These are phyloP conservation scores for Tillus elongatus DNA, from an alignment of 2,888 invertebrate genomes.

Conservation along the genomic window DNA sequence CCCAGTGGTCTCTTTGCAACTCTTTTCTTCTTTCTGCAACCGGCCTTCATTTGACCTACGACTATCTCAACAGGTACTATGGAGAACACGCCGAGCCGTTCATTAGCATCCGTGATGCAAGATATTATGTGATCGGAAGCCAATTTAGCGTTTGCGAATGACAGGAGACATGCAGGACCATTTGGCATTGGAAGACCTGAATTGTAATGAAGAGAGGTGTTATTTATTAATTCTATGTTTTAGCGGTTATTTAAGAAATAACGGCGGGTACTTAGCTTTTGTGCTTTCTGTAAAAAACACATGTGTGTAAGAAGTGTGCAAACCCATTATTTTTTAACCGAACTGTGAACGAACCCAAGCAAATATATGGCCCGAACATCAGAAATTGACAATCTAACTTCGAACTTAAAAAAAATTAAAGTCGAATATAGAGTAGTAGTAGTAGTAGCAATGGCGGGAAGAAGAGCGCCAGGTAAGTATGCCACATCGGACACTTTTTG, in stretches of 20 bases:
- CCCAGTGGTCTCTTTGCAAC: slow-evolving; percentile 5
- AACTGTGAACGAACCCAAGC: too few species aligned
- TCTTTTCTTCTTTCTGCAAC: slow-evolving; percentile 1
- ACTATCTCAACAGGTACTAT: slow-evolving; percentile 37
- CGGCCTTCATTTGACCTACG: slow-evolving; percentile 20
- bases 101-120: slow-evolving; percentile 40
- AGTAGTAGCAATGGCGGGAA: too few species aligned
- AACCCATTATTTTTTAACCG: too few species aligned
- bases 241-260: slow-evolving; percentile 44
- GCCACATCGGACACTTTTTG: too few species aligned
- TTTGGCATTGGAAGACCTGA: slow-evolving; percentile 34
- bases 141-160: slow-evolving; percentile 46
- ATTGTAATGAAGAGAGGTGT: slow-evolving; percentile 43
- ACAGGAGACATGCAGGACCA: slow-evolving; percentile 47
- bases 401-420: too few species aligned
- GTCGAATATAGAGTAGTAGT: too few species aligned
- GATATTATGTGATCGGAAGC: slow-evolving; percentile 47
- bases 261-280: too few species aligned
- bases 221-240: slow-evolving; percentile 18
- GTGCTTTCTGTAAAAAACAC: too few species aligned
- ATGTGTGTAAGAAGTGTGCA: too few species aligned
- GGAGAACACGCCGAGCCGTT: slow-evolving; percentile 41
- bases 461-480: too few species aligned
- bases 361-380: too few species aligned
- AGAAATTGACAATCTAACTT: too few species aligned